Base-by-base conservation (phyloP, 2,113 vertebrate species). In the Myotis davidii region DNA sequence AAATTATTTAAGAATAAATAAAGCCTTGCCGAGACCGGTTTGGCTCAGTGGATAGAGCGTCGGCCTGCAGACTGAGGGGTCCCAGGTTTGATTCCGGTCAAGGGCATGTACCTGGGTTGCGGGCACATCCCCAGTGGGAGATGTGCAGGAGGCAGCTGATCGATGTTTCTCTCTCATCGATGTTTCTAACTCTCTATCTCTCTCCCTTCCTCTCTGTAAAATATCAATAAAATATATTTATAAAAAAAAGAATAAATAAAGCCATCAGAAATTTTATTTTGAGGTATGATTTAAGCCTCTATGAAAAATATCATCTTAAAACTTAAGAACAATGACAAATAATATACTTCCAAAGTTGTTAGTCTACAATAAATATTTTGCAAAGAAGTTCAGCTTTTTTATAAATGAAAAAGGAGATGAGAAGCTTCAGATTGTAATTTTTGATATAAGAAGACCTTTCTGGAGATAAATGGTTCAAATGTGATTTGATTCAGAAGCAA, bases 391-490 rank as follows among this genome's bases (percentile, higher is more conserved):
- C 14, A 25, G 6, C 27, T 91, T 85, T 61, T 94, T 5, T 88
- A 17, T 64, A 76, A 86, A 74, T 74, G 29, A 85, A 77, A 81
- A 92, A 67, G 5, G 14, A 69, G 32, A 85, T 73, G 17, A 56
- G 54, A 91, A 81, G 11, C 21, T 50, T 90, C 14, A 9, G 18
- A 25, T 85, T 78, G 3, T 67, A 65, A 73, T 78, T 95, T 95
- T 95, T 90, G 18, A 72, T 83, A 79, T 76, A 9, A 25, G 25
- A 67, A 88, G 70, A 59, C 6, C 76, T 93, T 95, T 96, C 78
- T 74, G 23, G 92, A 95, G 74, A 48, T 34, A 82, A 0, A 5
- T 13, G 21, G 5, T 86, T 76, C 32, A 64, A 3, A 91, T 12
- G 0, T 72, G 5, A 88, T 88, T 52, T 82, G 90, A 59, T 20